phyloP scores from a whole-genome alignment of 2,113 vertebrate species.

The Corydoras sp. region DNA sequence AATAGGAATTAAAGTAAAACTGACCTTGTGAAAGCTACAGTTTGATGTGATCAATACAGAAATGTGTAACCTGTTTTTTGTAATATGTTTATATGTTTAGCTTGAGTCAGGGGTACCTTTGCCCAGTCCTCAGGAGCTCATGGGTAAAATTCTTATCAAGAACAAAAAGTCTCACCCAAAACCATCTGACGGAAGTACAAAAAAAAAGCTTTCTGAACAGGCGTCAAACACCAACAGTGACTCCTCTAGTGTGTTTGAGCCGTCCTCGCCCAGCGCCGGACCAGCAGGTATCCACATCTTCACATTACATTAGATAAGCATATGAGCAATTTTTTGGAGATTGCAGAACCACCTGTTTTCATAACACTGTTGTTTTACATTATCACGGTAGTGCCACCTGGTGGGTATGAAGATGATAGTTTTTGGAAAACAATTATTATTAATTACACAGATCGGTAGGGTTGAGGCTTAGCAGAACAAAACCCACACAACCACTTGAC shows the following conservation, averaged over 20 bases:
- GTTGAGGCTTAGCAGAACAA: slow-evolving; percentile 22
- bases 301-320: slow-evolving; percentile 1
- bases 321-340: neutral
- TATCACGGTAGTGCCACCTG: slow-evolving; percentile 26
- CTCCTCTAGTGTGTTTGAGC: slow-evolving; percentile 78
- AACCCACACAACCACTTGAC: slow-evolving; percentile 7
- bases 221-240: slow-evolving; percentile 85
- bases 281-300: slow-evolving; percentile 55
- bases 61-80: no score
- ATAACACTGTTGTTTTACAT: neutral
- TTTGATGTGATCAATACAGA: no score
- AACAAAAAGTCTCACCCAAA: slow-evolving; percentile 98
- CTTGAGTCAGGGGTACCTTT: slow-evolving; percentile 85
- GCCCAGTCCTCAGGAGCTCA: slow-evolving; percentile 91
- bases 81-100: slow-evolving; percentile 51
- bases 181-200: slow-evolving; percentile 76
- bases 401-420: neutral
- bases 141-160: slow-evolving; percentile 96
- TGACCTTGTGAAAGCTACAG: no score
- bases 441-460: neutral
- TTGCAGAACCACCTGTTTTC: slow-evolving; percentile 4
- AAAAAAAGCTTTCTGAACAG: slow-evolving; percentile 86
- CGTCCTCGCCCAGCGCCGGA: slow-evolving; percentile 86
- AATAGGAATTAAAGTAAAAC: no score
- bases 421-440: neutral